phyloP scores from a whole-genome alignment of 2,888 invertebrate genomes.

The Kuschelorhynchus macadamiae region DNA sequence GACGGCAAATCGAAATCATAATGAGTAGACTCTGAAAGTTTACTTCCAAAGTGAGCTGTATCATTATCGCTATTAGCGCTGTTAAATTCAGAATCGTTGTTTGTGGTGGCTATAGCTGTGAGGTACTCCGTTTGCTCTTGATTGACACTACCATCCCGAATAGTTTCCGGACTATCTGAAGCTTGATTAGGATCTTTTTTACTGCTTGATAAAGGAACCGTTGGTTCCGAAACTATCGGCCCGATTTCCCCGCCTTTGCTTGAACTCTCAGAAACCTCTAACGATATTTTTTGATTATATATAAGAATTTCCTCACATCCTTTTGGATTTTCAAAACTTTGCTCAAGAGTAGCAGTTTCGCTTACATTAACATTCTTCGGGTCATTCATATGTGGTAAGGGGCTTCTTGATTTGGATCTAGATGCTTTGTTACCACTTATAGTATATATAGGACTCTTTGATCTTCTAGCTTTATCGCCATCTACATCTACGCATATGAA shows the following conservation, averaged over 20 bases:
- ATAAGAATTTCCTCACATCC: constrained; percentile 16
- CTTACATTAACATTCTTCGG: no score
- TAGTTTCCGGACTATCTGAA: not conserved
- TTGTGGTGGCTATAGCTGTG: constrained; percentile 11
- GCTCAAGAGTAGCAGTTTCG: not conserved
- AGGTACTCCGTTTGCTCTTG: constrained; percentile 10
- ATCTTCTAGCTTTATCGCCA: not conserved
- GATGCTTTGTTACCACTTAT: no score
- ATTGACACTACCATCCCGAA: not conserved
- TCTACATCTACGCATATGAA: no score
- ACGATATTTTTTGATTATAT: not conserved
- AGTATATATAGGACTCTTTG: constrained; percentile 3
- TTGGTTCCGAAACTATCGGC: not conserved
- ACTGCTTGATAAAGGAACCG: not conserved
- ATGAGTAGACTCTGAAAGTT: constrained; percentile 43
- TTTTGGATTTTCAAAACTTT: constrained; percentile 16
- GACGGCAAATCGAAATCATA: constrained; percentile 53
- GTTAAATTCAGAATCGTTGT: constrained; percentile 11
- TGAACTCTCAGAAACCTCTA: not conserved
- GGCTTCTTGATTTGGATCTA: no score
- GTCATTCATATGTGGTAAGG: no score
- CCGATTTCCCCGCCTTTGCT: not conserved
- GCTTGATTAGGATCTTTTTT: no score
- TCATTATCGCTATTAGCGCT: constrained; percentile 7
- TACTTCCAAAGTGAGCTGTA: not conserved